Evolutionary conservation across 2,888 invertebrate species (phyloP).

Genomic region (Torymus tubicola): DNA sequence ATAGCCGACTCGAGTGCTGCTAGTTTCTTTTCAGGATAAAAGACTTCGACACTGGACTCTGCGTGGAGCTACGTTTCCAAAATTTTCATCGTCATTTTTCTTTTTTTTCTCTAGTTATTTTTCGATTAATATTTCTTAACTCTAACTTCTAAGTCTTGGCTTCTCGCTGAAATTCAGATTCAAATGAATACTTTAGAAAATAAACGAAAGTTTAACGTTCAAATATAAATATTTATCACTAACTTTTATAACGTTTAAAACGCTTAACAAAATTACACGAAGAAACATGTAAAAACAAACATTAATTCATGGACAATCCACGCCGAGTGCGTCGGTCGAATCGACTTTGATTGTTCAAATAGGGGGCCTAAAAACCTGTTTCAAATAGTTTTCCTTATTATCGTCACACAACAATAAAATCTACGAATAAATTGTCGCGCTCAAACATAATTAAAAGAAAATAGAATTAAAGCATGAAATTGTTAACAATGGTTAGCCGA

Average conservation of each 20-base stretch:
- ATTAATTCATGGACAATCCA: slow-evolving; percentile 51
- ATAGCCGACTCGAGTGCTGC: slow-evolving; percentile 47
- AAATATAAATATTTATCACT: slow-evolving; percentile 51
- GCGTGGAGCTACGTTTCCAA: slow-evolving; percentile 51
- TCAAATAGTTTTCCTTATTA: slow-evolving; percentile 36
- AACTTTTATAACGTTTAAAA: slow-evolving; percentile 48
- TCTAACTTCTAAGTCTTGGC: slow-evolving; percentile 51
- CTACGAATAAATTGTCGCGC: slow-evolving; percentile 29
- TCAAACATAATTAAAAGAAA: slow-evolving; percentile 12
- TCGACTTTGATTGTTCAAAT: slow-evolving; percentile 44
- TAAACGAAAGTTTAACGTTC: slow-evolving; percentile 48
- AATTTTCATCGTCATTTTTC: slow-evolving; percentile 19
- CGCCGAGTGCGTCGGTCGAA: slow-evolving; percentile 52
- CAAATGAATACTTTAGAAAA: slow-evolving; percentile 50
- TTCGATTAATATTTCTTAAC: slow-evolving; percentile 38
- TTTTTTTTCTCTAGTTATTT: slow-evolving; percentile 30
- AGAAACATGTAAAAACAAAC: slow-evolving; percentile 42
- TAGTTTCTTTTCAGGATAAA: slow-evolving; percentile 36
- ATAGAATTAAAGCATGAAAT: slow-evolving; percentile 34
- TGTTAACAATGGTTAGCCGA: slow-evolving; percentile 26
- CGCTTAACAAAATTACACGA: slow-evolving; percentile 49
- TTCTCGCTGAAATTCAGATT: slow-evolving; percentile 48
- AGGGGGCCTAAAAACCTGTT: slow-evolving; percentile 36
- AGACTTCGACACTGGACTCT: slow-evolving; percentile 56
- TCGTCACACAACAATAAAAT: slow-evolving; percentile 23